Evolutionary conservation across 2,113 vertebrate genomes (phyloP).

Genomic region (Pteronura brasiliensis): DNA sequence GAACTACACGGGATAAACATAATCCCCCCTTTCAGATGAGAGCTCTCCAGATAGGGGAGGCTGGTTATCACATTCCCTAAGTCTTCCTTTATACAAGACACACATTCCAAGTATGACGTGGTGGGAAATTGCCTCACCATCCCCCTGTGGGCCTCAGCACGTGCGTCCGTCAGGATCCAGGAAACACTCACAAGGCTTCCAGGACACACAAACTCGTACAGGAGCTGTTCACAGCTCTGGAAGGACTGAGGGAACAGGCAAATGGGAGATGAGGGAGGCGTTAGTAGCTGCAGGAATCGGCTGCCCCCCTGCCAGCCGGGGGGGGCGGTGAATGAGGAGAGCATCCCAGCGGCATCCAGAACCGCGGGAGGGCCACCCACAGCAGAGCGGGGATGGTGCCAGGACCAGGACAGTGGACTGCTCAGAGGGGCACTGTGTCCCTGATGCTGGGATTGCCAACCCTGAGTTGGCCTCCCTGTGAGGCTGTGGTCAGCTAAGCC

Average conservation of each 20-base stretch:
- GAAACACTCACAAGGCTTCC: not conserved
- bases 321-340: not conserved
- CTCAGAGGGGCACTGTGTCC: not conserved
- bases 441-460: no score
- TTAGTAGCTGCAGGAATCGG: not conserved
- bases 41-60: not conserved
- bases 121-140: no score
- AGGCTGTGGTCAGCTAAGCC: not conserved
- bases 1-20: not conserved
- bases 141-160: not conserved
- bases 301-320: not conserved
- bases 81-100: not conserved
- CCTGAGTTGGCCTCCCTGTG: not conserved
- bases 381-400: accelerated
- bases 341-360: not conserved
- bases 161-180: not conserved
- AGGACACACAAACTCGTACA: not conserved
- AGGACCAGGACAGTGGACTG: not conserved
- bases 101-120: not conserved
- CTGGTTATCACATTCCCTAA: not conserved
- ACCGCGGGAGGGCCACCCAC: not conserved
- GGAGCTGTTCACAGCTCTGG: not conserved
- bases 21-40: not conserved
- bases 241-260: not conserved
- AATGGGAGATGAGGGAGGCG: not conserved